Evolutionary conservation across 2,113 vertebrate genomes (phyloP).

Genomic region (Pogona vitticeps): DNA sequence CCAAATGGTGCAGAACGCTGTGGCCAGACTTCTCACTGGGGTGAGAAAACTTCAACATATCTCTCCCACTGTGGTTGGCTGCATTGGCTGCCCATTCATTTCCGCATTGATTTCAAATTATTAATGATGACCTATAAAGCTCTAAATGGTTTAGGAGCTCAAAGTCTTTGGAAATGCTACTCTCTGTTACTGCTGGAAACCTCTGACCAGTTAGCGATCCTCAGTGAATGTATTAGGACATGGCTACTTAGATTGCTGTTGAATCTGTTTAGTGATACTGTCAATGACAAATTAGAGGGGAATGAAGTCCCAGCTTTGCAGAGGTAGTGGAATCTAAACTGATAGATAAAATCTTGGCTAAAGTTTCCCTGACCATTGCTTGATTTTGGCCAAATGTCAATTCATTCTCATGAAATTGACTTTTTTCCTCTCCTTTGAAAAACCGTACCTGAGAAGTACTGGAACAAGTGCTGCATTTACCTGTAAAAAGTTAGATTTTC

Average conservation of each 20-base stretch:
- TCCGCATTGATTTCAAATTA: too few species aligned
- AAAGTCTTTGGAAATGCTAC: too few species aligned
- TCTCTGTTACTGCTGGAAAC: too few species aligned
- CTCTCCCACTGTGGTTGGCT: too few species aligned
- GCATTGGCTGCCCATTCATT: too few species aligned
- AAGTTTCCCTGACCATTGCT: slow-evolving; percentile 13
- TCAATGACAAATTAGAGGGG: background rate
- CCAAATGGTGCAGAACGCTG: too few species aligned
- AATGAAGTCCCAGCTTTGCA: too few species aligned
- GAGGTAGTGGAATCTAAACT: too few species aligned
- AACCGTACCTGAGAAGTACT: background rate
- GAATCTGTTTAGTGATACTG: background rate
- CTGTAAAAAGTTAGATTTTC: slow-evolving; percentile 26
- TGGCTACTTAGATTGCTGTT: background rate
- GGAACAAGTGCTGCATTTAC: slow-evolving; percentile 37
- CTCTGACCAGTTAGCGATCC: background rate
- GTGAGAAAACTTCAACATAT: too few species aligned
- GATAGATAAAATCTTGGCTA: background rate
- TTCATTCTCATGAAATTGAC: background rate
- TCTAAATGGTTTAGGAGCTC: too few species aligned
- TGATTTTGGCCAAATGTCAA: slow-evolving; percentile 28
- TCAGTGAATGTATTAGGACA: background rate
- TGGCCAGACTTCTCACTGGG: too few species aligned
- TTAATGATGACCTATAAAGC: too few species aligned
- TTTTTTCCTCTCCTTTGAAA: slow-evolving; percentile 8